phyloP scores from a whole-genome alignment of 2,113 vertebrate species.

The Brachirus orientalis region DNA sequence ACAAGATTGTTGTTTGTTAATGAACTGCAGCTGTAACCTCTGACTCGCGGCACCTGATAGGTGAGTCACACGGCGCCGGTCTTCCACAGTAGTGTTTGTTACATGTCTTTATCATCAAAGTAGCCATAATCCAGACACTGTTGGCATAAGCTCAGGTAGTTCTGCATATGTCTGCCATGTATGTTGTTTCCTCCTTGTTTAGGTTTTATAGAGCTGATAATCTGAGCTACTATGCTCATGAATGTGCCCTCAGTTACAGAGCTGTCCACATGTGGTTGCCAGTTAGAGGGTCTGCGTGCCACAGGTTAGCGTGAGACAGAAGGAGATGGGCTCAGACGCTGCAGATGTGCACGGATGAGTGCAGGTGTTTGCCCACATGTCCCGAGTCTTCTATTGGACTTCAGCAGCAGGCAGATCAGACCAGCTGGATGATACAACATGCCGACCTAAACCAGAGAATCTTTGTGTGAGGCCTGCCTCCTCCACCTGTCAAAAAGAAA shows the following conservation, averaged over 20 bases:
- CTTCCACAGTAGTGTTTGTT: conserved; percentile 51
- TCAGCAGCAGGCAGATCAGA: not conserved
- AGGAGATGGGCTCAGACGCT: conserved; percentile 32
- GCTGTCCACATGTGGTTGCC: conserved; percentile 50
- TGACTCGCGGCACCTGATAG: conserved; percentile 80
- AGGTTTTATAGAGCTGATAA: conserved; percentile 29
- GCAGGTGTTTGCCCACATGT: conserved; percentile 63
- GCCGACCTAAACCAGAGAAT: not conserved
- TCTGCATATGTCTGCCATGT: conserved; percentile 18
- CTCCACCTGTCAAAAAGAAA: not conserved
- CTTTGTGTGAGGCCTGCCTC: not conserved
- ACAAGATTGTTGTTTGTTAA: conserved; percentile 75
- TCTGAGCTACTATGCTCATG: conserved; percentile 18
- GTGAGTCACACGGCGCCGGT: conserved; percentile 71
- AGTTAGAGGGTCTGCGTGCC: conserved; percentile 20
- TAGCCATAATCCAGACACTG: conserved; percentile 45
- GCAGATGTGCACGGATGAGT: conserved; percentile 51
- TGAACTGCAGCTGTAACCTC: conserved; percentile 75
- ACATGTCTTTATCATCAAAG: conserved; percentile 67
- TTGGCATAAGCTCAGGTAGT: conserved; percentile 45
- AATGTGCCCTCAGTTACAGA: conserved; percentile 11
- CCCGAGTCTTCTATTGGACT: conserved; percentile 3
- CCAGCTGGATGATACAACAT: conserved; percentile 14
- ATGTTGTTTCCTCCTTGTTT: conserved; percentile 16
- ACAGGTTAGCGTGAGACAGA: conserved; percentile 41